phyloP scores from a whole-genome alignment of 2,888 invertebrate species.

The Sericinus montela region DNA sequence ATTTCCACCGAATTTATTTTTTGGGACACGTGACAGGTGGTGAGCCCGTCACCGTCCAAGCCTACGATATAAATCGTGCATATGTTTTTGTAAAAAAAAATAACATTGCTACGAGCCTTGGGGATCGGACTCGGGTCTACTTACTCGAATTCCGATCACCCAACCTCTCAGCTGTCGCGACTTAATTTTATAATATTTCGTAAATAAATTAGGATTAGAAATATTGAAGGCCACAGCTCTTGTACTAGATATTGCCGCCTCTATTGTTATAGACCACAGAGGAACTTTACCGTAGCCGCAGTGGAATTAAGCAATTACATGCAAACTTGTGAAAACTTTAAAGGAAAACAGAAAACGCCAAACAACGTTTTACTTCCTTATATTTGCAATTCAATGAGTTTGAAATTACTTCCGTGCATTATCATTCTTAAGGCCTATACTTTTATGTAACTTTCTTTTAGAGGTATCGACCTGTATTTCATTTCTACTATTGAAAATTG shows the following conservation, averaged over 20 bases:
- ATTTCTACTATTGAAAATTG: background rate
- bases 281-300: constrained; percentile 49
- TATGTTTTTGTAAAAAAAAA: too few relatives aligned
- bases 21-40: too few relatives aligned
- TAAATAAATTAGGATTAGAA: background rate
- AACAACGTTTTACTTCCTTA: constrained; percentile 55
- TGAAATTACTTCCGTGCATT: constrained; percentile 43
- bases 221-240: background rate
- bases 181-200: too few relatives aligned
- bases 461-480: background rate
- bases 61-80: too few relatives aligned
- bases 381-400: constrained; percentile 62
- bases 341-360: constrained; percentile 57
- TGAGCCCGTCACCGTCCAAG: too few relatives aligned
- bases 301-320: constrained; percentile 68
- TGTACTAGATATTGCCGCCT: constrained; percentile 12
- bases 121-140: too few relatives aligned
- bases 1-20: too few relatives aligned
- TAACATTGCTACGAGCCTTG: too few relatives aligned
- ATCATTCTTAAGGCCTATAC: constrained; percentile 21
- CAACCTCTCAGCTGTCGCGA: too few relatives aligned
- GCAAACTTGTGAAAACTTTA: constrained; percentile 57
- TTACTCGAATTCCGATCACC: too few relatives aligned
- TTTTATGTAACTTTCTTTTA: constrained; percentile 10
- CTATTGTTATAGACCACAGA: constrained; percentile 21